A percentile compares a stretch with the other conserved stretches of the same genome.
Evolutionary conservation across 2,888 invertebrate genomes (phyloP).

Genomic region (Gastracanthus pulcherrimus): DNA sequence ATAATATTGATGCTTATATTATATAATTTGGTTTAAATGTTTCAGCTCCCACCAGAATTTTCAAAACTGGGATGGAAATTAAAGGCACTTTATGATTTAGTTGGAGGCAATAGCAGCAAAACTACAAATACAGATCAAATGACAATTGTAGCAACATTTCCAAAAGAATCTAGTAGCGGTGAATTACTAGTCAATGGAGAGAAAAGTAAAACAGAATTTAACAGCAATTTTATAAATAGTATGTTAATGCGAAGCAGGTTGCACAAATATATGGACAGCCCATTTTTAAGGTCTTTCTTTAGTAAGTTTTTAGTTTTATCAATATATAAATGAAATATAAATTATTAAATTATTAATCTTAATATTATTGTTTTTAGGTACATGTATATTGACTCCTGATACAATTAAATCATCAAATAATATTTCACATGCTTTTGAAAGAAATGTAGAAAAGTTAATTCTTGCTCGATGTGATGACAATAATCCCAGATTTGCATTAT

Average conservation of each 20-base stretch:
- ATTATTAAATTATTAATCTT: conserved; percentile 11
- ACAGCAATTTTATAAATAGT: conserved; percentile 67
- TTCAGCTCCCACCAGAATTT: conserved; percentile 68
- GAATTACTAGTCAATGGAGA: conserved; percentile 66
- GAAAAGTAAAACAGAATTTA: conserved; percentile 65
- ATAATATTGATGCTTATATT: not conserved
- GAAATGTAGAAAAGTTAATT: conserved; percentile 67
- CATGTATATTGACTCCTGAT: conserved; percentile 68
- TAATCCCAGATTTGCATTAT: conserved; percentile 70
- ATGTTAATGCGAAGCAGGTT: conserved; percentile 70
- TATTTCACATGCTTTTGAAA: conserved; percentile 62
- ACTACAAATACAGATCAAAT: conserved; percentile 62
- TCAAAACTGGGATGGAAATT: conserved; percentile 66
- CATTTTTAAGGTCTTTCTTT: conserved; percentile 67
- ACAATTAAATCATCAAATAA: conserved; percentile 68
- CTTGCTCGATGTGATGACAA: conserved; percentile 72
- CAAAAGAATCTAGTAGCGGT: conserved; percentile 66
- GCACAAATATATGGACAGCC: conserved; percentile 71
- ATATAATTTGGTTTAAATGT: not conserved
- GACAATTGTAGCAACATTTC: conserved; percentile 66
- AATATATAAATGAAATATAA: not conserved
- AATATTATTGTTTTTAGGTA: conserved; percentile 62
- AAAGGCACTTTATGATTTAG: conserved; percentile 68
- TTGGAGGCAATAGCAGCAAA: conserved; percentile 67
- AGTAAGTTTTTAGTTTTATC: conserved; percentile 63